Percentiles rank a stretch among this genome's conserved stretches.
These are phyloP conservation scores for Corvus cornix DNA, from an alignment of 2,113 vertebrate species.

Conservation along the genomic window DNA sequence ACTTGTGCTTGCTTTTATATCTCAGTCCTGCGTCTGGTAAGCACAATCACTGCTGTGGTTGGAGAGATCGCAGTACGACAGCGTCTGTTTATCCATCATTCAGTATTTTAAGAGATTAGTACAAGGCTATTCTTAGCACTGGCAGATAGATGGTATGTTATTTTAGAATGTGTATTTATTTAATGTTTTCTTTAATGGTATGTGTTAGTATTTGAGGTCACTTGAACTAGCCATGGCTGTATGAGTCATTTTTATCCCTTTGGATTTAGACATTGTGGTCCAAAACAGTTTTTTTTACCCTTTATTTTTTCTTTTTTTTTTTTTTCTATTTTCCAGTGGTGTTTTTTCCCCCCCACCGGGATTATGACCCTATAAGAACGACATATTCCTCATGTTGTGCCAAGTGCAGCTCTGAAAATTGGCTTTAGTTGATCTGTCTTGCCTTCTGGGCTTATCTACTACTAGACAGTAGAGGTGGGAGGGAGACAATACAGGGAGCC, in stretches of 20 bases:
- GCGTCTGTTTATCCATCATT: slow-evolving; percentile 22
- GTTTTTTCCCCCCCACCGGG: fast-evolving
- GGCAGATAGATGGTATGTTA: not conserved
- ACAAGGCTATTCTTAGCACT: not conserved
- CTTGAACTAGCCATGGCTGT: not conserved
- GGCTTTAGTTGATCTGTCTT: not conserved
- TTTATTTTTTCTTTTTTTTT: fast-evolving
- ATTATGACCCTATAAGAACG: not conserved
- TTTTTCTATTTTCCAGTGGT: too few species aligned
- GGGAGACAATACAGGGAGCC: not conserved
- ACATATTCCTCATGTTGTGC: not conserved
- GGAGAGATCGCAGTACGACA: not conserved
- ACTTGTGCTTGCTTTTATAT: not conserved
- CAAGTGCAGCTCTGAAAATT: not conserved
- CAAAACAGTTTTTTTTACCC: not conserved
- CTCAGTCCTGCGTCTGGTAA: not conserved
- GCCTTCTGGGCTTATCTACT: not conserved
- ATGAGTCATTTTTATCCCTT: not conserved
- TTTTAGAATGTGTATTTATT: slow-evolving; percentile 32
- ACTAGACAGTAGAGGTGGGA: not conserved
- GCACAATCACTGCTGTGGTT: not conserved
- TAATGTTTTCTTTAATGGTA: not conserved
- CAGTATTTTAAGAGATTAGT: slow-evolving; percentile 32
- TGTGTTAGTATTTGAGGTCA: slow-evolving; percentile 19
- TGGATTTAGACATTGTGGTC: not conserved